Percentiles rank a stretch among this genome's conserved stretches.
These are phyloP conservation scores for Spea bombifrons DNA, from an alignment of 2,113 vertebrate species.

Conservation along the genomic window DNA sequence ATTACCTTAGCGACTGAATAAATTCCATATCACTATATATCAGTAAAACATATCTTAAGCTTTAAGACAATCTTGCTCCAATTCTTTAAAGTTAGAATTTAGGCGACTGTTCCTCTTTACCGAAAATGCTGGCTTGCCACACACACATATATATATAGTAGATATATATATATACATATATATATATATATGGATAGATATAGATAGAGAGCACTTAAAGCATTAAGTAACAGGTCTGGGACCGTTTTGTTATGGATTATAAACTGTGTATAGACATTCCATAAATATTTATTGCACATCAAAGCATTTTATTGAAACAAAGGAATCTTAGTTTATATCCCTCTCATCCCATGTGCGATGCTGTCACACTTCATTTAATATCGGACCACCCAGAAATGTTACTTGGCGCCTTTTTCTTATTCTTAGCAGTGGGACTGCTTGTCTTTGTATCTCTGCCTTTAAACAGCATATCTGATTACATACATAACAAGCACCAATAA, in stretches of 20 bases:
- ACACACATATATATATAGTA: too few relatives aligned
- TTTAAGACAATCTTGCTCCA: too few relatives aligned
- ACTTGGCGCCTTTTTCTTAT: neutral
- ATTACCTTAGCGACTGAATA: too few relatives aligned
- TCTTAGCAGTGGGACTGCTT: neutral
- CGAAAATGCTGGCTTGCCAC: too few relatives aligned
- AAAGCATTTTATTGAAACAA: constrained; percentile 28
- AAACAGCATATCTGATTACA: neutral
- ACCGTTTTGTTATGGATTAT: neutral
- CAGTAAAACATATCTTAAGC: too few relatives aligned
- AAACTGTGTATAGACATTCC: constrained; percentile 27
- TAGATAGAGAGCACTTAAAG: neutral
- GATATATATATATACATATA: too few relatives aligned
- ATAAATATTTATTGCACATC: constrained; percentile 27
- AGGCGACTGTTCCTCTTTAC: too few relatives aligned
- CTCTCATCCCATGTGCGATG: constrained; percentile 28
- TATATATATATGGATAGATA: too few relatives aligned
- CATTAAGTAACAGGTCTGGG: neutral
- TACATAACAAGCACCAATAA: neutral
- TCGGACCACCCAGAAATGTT: constrained; percentile 14
- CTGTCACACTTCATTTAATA: constrained; percentile 34
- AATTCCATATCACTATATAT: too few relatives aligned
- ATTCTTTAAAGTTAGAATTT: too few relatives aligned
- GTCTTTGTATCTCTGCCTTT: neutral
- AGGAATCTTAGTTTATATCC: constrained; percentile 18